These are phyloP conservation scores for Heliconius aoede DNA, from an alignment of 2,888 invertebrate species.

Conservation along the genomic window DNA sequence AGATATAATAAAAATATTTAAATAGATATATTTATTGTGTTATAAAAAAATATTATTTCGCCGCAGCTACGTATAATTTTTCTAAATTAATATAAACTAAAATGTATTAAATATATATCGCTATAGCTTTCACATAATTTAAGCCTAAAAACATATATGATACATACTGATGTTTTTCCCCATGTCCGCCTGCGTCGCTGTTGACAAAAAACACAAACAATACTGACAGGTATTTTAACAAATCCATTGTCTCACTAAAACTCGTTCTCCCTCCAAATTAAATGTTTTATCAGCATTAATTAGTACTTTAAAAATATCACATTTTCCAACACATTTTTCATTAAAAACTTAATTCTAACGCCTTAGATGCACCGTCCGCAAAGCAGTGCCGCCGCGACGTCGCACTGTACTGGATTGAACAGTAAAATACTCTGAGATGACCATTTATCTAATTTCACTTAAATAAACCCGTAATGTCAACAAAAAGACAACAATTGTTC, in stretches of 20 bases:
- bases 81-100: not conserved
- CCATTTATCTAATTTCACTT: constrained; percentile 84
- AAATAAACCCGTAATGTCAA: constrained; percentile 81
- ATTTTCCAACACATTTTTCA: constrained; percentile 63
- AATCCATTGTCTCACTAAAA: constrained; percentile 60
- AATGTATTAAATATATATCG: not conserved
- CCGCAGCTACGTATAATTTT: not conserved
- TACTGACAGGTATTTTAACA: constrained; percentile 65
- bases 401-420: constrained; percentile 64
- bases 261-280: not conserved
- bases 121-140: not conserved
- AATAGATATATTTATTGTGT: too few relatives aligned
- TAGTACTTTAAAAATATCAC: constrained; percentile 60
- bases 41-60: not conserved
- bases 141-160: not conserved
- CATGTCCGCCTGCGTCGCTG: constrained; percentile 72
- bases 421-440: constrained; percentile 75
- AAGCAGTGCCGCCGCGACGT: constrained; percentile 41
- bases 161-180: constrained; percentile 75
- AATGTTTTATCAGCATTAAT: constrained; percentile 6
- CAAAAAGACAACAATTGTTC: constrained; percentile 76
- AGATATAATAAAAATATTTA: too few relatives aligned
- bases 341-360: constrained; percentile 52
- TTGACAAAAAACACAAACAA: constrained; percentile 65
- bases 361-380: constrained; percentile 54